Evolutionary conservation across 37 sponge, comb jelly and placozoan genomes (phyloP), one percentile per base, ranked within the genome.

Genomic region (Theonella swinhoei): DNA sequence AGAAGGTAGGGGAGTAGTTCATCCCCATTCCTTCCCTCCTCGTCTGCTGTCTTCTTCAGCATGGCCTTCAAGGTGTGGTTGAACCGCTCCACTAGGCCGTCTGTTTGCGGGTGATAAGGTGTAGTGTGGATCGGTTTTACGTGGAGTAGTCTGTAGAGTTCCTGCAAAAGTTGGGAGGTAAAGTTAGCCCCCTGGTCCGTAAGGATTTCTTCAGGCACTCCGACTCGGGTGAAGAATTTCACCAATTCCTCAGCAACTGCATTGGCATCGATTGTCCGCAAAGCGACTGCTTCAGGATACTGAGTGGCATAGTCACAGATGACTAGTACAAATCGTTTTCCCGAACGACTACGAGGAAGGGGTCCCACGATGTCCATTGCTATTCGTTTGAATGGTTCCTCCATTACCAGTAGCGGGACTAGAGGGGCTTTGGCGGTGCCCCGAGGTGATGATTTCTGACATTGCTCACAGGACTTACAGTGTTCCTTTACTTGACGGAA

Each of bases 341-440:
- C 87, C 34, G 39, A 22, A 28, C 38, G 36, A 1, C 31, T 85
- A 33, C 80, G 7, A 1, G 81, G 82, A n/a, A 90, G 76, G 3
- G 81, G 91, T 68, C 91, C 86, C 8, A 90, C 83, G 22, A 85
- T 79, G 64, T 90, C 91, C 74, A 85, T 85, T n/a, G 86, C 91
- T 60, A 90, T 74, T 32, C 77, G 54, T 35, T 74, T 31, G 72
- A 85, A 90, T 58, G 91, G 91, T 62, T 76, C 72, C 3, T 26
- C 62, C 19, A 85, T 41, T 0, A 85, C 26, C 0, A 86, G 91
- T 64, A 90, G 29, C 4, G 86, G 78, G 14, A 70, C 63, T 9
- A 90, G 60, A 22, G 91, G 82, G 32, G 91, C 91, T 66, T 7
- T 29, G 29, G 22, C 28, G 24, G 17, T 20, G 33, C 58, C 69